Evolutionary conservation across 92 coral and sea anemone genomes (phyloP).

Genomic region (Pocillopora grandis): DNA sequence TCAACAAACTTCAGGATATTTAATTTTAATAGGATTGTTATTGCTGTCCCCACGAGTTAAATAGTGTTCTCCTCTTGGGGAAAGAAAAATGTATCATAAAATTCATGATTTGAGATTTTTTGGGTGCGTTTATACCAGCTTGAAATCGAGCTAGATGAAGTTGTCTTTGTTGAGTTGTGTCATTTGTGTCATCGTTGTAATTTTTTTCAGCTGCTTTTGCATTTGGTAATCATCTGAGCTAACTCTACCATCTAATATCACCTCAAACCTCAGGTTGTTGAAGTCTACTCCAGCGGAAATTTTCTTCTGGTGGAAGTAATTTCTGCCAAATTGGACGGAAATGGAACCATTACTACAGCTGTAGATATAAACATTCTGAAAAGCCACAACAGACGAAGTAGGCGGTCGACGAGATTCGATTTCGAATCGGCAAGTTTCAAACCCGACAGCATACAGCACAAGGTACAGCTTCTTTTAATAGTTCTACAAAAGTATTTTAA

Average conservation of each 20-base stretch:
- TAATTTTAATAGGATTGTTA: no score
- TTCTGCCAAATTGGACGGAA: slow-evolving; percentile 16
- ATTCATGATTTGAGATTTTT: background rate
- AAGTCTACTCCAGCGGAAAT: slow-evolving; percentile 24
- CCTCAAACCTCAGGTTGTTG: slow-evolving; percentile 26
- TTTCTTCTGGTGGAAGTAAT: slow-evolving; percentile 31
- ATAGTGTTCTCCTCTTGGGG: no score
- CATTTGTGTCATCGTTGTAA: background rate
- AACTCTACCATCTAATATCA: no score
- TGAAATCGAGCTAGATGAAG: no score
- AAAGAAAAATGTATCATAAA: background rate
- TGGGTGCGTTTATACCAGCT: background rate
- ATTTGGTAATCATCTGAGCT: background rate
- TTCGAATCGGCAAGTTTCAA: background rate
- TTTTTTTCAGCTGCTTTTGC: no score
- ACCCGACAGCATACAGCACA: slow-evolving; percentile 6
- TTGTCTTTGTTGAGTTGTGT: no score
- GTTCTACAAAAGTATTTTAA: background rate
- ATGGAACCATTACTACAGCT: slow-evolving; percentile 23
- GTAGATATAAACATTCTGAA: slow-evolving; percentile 15
- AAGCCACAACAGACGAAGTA: slow-evolving; percentile 9
- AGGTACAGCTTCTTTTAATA: background rate
- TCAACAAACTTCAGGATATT: no score
- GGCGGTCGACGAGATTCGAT: slow-evolving; percentile 3
- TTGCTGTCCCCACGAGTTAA: no score